These are phyloP conservation scores for Aleiodes alternator DNA, from an alignment of 2,888 invertebrate species.

Conservation along the genomic window DNA sequence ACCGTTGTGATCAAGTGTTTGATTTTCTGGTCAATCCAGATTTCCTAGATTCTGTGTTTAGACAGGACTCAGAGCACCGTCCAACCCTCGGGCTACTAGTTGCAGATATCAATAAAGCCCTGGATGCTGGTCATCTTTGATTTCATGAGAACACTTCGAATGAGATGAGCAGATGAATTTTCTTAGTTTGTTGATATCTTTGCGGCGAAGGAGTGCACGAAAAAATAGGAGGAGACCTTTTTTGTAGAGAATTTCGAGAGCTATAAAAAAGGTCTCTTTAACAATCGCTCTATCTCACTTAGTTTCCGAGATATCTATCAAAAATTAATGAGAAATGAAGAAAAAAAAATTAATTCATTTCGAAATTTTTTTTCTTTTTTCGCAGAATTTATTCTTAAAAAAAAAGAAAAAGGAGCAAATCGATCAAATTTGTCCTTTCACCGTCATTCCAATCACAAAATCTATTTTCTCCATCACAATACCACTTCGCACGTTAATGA, in stretches of 20 bases:
- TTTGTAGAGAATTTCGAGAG: too few species aligned
- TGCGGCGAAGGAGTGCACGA: too few species aligned
- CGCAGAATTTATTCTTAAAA: too few species aligned
- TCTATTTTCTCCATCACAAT: constrained; percentile 11
- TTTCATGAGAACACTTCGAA: constrained; percentile 32
- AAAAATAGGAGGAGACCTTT: background rate
- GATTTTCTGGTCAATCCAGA: constrained; percentile 71
- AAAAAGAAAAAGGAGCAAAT: background rate
- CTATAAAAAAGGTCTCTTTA: too few species aligned
- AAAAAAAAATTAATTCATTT: background rate
- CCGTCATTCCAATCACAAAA: background rate
- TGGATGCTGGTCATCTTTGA: constrained; percentile 74
- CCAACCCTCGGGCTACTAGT: constrained; percentile 69
- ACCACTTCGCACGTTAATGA: constrained; percentile 27
- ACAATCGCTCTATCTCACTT: too few species aligned
- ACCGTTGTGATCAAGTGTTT: constrained; percentile 87
- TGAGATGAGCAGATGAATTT: background rate
- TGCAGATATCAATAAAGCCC: constrained; percentile 71
- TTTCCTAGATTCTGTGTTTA: constrained; percentile 70
- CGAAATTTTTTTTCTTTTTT: background rate
- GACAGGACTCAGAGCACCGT: constrained; percentile 69
- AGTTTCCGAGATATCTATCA: background rate
- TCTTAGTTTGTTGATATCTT: background rate
- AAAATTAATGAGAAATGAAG: background rate
- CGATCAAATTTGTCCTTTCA: constrained; percentile 16